Base-by-base conservation (phyloP, 2,797 vertebrate genomes). In the Ctenopoma kingsleyae region DNA sequence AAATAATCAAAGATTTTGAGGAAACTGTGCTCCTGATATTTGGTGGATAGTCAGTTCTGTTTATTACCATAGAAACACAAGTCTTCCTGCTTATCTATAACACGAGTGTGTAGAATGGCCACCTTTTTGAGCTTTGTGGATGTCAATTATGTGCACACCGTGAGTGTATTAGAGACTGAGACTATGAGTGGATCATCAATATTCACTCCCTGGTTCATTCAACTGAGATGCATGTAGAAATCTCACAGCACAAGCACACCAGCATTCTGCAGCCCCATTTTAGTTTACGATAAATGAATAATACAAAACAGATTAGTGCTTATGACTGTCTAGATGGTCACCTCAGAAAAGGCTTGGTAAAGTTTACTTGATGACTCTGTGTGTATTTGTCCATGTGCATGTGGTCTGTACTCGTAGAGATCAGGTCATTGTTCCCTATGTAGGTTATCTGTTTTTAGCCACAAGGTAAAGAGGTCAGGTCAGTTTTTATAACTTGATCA, bases 371-470 rank as follows among this genome's bases (percentile, higher is more conserved):
- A 30, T 7, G 27, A 23, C 23, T 23, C 23, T 59, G 54, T 43
- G 16, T 54, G 60, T 52, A 17, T 54, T 17, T 10, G 17, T 38
- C n/a, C 40, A 3, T 35, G 20, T 41, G 16, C 10, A 6, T 27
- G 32, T 19, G 23, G 27, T 71, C 6, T 46, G 36, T 11, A 5
- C 25, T 30, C 35, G 6, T 17, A 15, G 20, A 68, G 49, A 78
- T 69, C 43, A 69, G 68, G 62, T 82, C 74, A 85, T 73, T 75
- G 79, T 83, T 82, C 43, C 56, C 44, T 71, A 77, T 74, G 17
- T 78, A 52, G 70, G 71, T 74, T 68, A 81, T 83, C 81, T 88
- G 66, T 70, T 78, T 87, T 89, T 81, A 87, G 67, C 46, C 41
- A 23, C 27, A 53, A 72, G 23, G 35, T 74, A 76, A 74, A 17